Evolutionary conservation across 2,797 vertebrate genomes (phyloP).

Genomic region (Smutsia temminckii): DNA sequence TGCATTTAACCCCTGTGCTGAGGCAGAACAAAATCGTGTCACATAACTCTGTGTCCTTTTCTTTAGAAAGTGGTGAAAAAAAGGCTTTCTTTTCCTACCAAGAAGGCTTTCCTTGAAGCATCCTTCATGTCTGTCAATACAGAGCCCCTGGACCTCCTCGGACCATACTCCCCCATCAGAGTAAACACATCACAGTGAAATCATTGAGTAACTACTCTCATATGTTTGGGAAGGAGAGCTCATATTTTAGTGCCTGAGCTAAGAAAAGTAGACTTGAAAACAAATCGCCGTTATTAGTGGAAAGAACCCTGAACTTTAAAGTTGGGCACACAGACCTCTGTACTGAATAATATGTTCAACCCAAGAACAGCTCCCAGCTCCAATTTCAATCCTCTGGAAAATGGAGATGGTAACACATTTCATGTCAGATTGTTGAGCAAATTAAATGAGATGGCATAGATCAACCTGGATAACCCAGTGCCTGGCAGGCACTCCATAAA

Average conservation of each 20-base stretch:
- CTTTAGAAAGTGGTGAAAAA: background rate
- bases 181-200: background rate
- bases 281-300: background rate
- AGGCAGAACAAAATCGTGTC: background rate
- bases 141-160: background rate
- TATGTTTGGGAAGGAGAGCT: background rate
- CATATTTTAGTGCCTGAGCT: background rate
- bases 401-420: background rate
- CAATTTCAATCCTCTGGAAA: background rate
- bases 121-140: background rate
- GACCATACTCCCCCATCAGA: background rate
- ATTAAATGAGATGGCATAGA: background rate
- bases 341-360: background rate
- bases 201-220: constrained; percentile 23
- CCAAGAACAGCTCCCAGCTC: background rate
- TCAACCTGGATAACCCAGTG: background rate
- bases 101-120: background rate
- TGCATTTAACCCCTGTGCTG: background rate
- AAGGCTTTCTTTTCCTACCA: background rate
- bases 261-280: background rate
- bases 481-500: background rate
- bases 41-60: background rate
- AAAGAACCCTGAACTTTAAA: background rate
- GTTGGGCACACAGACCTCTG: background rate
- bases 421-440: background rate